phyloP scores from a whole-genome alignment of 1,140 invertebrate species.

The Lycorma delicatula region DNA sequence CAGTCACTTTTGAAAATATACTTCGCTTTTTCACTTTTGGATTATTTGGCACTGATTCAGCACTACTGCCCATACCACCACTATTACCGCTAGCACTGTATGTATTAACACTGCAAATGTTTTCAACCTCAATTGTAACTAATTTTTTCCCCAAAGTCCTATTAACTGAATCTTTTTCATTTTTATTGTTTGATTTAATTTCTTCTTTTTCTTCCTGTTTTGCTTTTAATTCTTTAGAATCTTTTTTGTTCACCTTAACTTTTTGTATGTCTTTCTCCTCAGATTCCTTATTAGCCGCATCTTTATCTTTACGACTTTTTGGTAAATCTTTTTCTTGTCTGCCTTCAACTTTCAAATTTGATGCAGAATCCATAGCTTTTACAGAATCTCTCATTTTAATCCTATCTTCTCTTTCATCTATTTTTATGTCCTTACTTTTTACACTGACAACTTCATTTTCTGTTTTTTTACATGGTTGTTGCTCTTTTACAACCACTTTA shows the following conservation, averaged over 20 bases:
- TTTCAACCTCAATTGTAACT: too few species aligned
- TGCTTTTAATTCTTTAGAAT: constrained; percentile 11
- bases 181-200: constrained; percentile 16
- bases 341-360: too few species aligned
- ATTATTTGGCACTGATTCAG: too few species aligned
- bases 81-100: too few species aligned
- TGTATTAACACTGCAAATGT: too few species aligned
- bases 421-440: constrained; percentile 8
- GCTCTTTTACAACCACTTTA: not conserved
- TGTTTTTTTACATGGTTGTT: not conserved
- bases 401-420: constrained; percentile 14
- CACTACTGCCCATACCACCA: too few species aligned
- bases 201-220: constrained; percentile 9
- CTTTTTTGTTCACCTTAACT: constrained; percentile 8
- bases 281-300: constrained; percentile 2
- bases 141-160: too few species aligned
- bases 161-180: constrained; percentile 2
- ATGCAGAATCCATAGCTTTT: not conserved
- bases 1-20: constrained; percentile 14
- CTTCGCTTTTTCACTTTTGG: constrained; percentile 9
- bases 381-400: constrained; percentile 12
- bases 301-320: constrained; percentile 4
- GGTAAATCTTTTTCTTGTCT: too few species aligned
- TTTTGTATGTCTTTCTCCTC: not conserved
- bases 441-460: not conserved